Evolutionary conservation across 2,888 invertebrate species (phyloP), one percentile per base, ranked within the genome.

Genomic region (Theretra japonica): DNA sequence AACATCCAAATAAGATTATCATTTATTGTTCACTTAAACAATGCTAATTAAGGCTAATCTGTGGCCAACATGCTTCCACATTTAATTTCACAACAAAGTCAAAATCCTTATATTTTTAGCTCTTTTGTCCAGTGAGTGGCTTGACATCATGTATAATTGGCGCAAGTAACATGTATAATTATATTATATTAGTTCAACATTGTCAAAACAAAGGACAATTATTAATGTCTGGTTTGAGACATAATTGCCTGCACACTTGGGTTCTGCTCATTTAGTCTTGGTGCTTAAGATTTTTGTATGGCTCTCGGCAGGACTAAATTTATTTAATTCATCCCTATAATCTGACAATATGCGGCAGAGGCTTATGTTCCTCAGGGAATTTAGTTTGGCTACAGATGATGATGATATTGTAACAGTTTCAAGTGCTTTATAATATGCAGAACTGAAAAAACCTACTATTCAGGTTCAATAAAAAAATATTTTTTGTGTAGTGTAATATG

Each of bases 1-100:
- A 65, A 65, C 48, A 65, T 41, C 65, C 41, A 65, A 65, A 65
- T 65, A 65, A 48, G 23, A 62, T 62, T 11, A 41, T 25, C 15
- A 28, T 59, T 4, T 33, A 41, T 65, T 17, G 23, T 65, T 65
- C 21, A 23, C 21, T 48, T 65, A 41, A 65, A 65, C 21, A 48
- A 23, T 11, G 21, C 11, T 23, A 48, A 65, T 65, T 41, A 48
- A 65, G 23, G 41, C 65, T 65, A 48, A 65, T 65, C 21, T 60
- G 65, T 48, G 23, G 17, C 4, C 41, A 65, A 48, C 41, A 48
- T 48, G 21, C 15, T 23, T 33, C 41, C 23, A 48, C 41, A 41
- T 48, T n/a, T 1, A 69, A 69, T 25, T 33, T 60, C 60, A 33
- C 33, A 60, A 28, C 25, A 19, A 59, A 59, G n/a, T 57, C 8